phyloP scores from a whole-genome alignment of 2,797 vertebrate genomes.

The Hemitrygon akajei region DNA sequence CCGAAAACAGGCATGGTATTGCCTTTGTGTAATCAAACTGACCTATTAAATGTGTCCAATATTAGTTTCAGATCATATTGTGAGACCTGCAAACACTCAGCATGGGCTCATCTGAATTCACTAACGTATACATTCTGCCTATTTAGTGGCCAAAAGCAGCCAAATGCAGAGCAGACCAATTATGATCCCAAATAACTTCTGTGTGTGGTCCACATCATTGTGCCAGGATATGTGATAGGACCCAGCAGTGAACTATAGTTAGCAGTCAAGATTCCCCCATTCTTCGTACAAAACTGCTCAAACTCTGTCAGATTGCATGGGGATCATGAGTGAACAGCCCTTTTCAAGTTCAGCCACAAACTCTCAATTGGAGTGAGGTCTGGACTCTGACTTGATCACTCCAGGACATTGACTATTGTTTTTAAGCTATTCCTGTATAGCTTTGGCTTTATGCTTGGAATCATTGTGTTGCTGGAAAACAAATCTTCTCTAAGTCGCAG shows the following conservation, averaged over 20 bases:
- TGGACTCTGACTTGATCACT: too few species aligned
- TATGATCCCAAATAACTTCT: not conserved
- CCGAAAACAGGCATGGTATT: not conserved
- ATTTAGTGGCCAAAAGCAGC: not conserved
- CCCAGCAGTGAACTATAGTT: not conserved
- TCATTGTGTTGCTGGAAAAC: too few species aligned
- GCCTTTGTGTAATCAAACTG: not conserved
- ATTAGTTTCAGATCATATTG: not conserved
- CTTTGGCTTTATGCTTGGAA: too few species aligned
- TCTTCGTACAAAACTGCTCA: too few species aligned
- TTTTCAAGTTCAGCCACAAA: too few species aligned
- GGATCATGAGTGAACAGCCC: too few species aligned
- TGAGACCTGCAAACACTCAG: not conserved
- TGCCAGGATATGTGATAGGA: not conserved
- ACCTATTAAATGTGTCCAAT: not conserved
- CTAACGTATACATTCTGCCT: not conserved
- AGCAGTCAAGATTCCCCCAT: not conserved
- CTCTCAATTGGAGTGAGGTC: too few species aligned
- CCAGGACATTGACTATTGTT: too few species aligned
- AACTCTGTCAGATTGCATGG: too few species aligned
- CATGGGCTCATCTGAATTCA: not conserved
- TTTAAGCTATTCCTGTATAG: too few species aligned
- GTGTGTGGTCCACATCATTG: not conserved
- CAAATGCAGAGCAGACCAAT: not conserved
- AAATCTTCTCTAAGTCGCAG: too few species aligned